These are phyloP conservation scores for Tryphoninae sp. DNA, from an alignment of 2,888 invertebrate species.

Conservation along the genomic window DNA sequence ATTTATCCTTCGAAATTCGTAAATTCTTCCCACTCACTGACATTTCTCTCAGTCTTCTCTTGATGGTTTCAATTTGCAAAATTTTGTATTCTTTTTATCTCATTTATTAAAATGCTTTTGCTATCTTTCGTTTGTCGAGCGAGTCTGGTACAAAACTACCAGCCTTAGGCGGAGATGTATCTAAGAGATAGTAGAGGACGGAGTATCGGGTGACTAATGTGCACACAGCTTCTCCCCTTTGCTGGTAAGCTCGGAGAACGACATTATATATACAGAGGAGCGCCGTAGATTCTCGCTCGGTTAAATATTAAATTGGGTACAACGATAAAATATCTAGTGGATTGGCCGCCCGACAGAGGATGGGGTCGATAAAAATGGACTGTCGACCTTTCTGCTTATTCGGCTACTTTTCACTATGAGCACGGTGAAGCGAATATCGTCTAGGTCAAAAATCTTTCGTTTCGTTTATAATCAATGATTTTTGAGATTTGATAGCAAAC, in stretches of 20 bases:
- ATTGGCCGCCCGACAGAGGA: conserved; percentile 16
- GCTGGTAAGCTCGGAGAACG: background rate
- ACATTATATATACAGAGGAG: background rate
- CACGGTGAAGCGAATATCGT: background rate
- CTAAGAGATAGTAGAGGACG: background rate
- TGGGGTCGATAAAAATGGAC: conserved; percentile 35
- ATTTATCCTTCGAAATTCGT: background rate
- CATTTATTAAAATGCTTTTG: background rate
- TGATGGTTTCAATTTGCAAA: background rate
- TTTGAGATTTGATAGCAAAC: background rate
- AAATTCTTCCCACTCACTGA: background rate
- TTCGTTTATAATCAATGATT: background rate
- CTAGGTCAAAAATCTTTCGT: background rate
- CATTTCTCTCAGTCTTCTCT: background rate
- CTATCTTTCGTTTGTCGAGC: no score
- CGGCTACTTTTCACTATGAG: conserved; percentile 7
- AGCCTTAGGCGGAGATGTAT: background rate
- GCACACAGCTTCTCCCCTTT: background rate
- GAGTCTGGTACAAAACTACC: background rate
- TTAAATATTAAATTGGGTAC: conserved; percentile 55
- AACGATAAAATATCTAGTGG: conserved; percentile 49
- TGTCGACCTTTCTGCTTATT: conserved; percentile 34
- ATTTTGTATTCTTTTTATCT: background rate
- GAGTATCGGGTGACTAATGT: conserved; percentile 4
- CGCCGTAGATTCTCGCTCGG: conserved; percentile 3